These are phyloP conservation scores for Muntiacus muntjak DNA, from an alignment of 2,113 vertebrate genomes.

Conservation along the genomic window DNA sequence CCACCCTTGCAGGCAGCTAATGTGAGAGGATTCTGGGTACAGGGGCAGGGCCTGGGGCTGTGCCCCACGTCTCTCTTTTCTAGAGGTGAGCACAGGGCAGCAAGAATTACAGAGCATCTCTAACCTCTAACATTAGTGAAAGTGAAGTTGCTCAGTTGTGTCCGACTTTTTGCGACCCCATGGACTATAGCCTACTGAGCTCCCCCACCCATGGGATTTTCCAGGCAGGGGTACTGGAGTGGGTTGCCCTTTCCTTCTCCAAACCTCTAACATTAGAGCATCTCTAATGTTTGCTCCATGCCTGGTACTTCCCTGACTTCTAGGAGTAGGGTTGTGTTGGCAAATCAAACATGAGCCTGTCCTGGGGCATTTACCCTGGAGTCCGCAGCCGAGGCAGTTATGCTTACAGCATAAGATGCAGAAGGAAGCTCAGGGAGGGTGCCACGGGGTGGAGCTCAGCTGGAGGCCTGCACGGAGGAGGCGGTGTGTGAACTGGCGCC, in stretches of 20 bases:
- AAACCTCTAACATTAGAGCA: not conserved
- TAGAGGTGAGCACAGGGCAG: not conserved
- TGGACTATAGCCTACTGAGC: too few species aligned
- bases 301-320: not conserved
- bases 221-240: too few species aligned
- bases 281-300: not conserved
- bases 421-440: not conserved
- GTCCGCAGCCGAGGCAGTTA: not conserved
- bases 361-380: not conserved
- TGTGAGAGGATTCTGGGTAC: not conserved
- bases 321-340: not conserved
- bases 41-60: too few species aligned
- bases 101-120: not conserved
- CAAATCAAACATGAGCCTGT: too few species aligned
- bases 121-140: not conserved
- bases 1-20: not conserved
- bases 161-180: too few species aligned
- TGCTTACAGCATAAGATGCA: not conserved
- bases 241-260: too few species aligned
- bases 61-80: not conserved
- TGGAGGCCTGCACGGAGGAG: not conserved
- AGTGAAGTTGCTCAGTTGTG: too few species aligned
- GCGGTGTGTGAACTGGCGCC: fast-evolving
- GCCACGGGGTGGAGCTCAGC: not conserved
- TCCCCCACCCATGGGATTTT: too few species aligned